Evolutionary conservation across 2,797 vertebrate genomes (phyloP), one percentile per base, ranked within the genome.

Genomic region (Luscinia luscinia): DNA sequence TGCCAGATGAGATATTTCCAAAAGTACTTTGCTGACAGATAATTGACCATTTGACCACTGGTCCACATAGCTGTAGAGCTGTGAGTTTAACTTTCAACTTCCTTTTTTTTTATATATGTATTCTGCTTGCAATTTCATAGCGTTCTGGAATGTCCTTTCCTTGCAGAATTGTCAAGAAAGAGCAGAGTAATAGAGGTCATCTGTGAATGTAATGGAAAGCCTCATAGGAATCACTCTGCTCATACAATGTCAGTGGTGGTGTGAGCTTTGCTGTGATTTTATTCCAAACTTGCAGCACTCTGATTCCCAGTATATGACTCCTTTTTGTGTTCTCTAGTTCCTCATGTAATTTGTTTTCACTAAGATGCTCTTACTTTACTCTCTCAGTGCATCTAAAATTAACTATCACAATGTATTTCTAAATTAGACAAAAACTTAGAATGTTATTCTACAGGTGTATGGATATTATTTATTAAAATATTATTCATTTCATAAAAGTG

Each of bases 101-200:
- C 18, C 5, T 64, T 69, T 87, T 69, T 87, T 87, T 27, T 74
- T 51, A 63, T 36, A 63, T 46, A 38, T n/a, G 34, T 76, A 57
- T 26, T 87, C 54, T 86, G 23, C 69, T 83, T 70, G 41, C 66
- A 89, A 85, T 87, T 92, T 94, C 72, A 64, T 87, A 89, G n/a
- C 38, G 83, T 74, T 91, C 49, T 68, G 18, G 72, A 94, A 87
- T 63, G 64, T 82, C 64, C 24, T 91, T 92, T 89, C 61, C 83
- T 52, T 0, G 0, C 20, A 92, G 64, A 85, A 94, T 58, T 77
- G 76, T 43, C 72, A 89, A 84, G 76, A 95, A 90, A 72, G 51
- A 91, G 58, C 32, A 79, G 49, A 89, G 77, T 96, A 95, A 91
- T 90, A 94, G 86, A 93, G 83, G 85, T 96, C 80, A 94, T 81